phyloP scores from a whole-genome alignment of 2,113 vertebrate species.

The Mormoops blainvillei region DNA sequence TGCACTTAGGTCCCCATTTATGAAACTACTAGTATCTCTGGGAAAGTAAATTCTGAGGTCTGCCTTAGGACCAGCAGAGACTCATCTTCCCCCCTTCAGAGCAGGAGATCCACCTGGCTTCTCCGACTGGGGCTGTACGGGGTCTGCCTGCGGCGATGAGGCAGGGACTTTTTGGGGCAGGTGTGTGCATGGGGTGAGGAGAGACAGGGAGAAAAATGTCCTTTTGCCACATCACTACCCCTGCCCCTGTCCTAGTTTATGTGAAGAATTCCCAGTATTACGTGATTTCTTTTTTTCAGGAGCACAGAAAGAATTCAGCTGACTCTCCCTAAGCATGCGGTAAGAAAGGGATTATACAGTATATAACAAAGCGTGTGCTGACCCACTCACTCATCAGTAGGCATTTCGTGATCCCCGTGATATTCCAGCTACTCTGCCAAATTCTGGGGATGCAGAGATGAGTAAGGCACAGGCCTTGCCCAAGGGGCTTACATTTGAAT shows the following conservation, averaged over 20 bases:
- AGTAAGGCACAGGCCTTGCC: not conserved
- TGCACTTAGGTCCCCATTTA: not conserved
- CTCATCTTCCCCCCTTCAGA: not conserved
- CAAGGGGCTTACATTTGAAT: not conserved
- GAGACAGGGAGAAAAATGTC: not conserved
- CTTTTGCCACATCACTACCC: not conserved
- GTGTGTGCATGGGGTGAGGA: no score
- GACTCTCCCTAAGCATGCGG: not conserved
- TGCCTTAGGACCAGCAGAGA: not conserved
- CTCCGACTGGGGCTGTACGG: rapidly evolving
- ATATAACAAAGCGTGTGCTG: not conserved
- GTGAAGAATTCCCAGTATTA: not conserved
- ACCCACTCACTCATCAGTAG: not conserved
- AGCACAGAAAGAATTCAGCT: not conserved
- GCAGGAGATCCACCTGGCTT: not conserved
- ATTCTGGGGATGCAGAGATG: not conserved
- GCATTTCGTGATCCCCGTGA: not conserved
- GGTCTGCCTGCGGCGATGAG: not conserved
- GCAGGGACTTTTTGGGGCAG: not conserved
- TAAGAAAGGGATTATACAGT: not conserved
- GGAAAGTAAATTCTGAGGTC: not conserved
- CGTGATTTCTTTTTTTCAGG: not conserved
- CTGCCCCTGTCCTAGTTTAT: not conserved
- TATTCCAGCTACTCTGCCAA: not conserved
- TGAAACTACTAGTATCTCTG: not conserved